Conservation (phyloP, 2,797 vertebrate genomes). For the Setipinna tenuifilis region DNA sequence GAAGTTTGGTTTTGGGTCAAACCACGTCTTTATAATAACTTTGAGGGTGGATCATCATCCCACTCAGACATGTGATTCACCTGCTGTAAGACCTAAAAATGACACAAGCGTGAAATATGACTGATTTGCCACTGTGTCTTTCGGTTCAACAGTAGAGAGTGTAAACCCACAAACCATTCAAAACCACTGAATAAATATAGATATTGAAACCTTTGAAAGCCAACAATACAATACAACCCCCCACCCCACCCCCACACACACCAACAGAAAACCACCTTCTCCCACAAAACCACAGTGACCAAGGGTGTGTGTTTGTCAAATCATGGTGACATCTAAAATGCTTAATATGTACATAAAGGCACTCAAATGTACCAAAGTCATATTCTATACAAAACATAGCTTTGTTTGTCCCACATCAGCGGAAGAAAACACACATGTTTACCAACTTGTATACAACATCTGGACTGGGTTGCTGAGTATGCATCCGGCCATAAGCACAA, state of each 20-base stretch:
- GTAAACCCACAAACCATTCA: neutral
- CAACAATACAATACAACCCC: conserved; percentile 21
- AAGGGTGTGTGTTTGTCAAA: conserved; percentile 28
- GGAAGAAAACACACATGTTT: neutral
- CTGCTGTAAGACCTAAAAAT: neutral
- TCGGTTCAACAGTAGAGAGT: conserved; percentile 45
- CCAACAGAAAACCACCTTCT: conserved; percentile 27
- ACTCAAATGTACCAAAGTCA: neutral
- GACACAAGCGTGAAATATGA: neutral
- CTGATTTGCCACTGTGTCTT: neutral
- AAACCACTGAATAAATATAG: conserved; percentile 40
- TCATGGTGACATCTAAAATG: conserved; percentile 22
- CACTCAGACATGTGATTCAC: neutral
- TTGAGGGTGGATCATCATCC: neutral
- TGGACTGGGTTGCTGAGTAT: neutral
- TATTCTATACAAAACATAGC: neutral
- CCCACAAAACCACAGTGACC: conserved; percentile 33
- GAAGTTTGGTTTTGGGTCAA: too few species aligned
- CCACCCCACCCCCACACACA: conserved; percentile 20
- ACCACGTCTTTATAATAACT: too few species aligned
- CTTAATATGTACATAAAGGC: conserved; percentile 15
- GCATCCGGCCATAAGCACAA: neutral
- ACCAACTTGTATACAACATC: conserved; percentile 13
- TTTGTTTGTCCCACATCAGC: neutral
- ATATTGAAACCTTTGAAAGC: too few species aligned